Conservation (phyloP, 2,113 vertebrate genomes). For the Vicugna pacos region DNA sequence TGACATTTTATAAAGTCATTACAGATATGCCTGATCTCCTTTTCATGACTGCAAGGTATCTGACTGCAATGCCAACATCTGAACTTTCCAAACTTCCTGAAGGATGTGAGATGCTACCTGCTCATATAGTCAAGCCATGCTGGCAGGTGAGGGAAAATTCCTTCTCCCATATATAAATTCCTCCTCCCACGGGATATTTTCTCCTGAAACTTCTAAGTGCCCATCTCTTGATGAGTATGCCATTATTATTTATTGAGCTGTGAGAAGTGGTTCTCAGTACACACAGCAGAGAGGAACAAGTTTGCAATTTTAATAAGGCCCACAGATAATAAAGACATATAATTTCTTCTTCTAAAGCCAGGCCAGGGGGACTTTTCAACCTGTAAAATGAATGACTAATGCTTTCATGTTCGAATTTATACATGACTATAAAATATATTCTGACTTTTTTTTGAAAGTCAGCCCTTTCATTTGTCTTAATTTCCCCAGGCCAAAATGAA, state of each 20-base stretch:
- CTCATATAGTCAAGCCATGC: conserved; percentile 49
- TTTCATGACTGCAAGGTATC: not conserved
- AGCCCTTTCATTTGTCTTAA: conserved; percentile 63
- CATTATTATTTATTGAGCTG: conserved; percentile 75
- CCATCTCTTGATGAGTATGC: conserved; percentile 67
- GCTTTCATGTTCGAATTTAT: conserved; percentile 81
- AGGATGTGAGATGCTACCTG: conserved; percentile 66
- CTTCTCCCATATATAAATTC: conserved; percentile 57
- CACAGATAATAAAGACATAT: conserved; percentile 79
- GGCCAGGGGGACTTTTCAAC: conserved; percentile 79
- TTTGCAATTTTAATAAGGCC: conserved; percentile 76
- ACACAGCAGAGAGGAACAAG: conserved; percentile 68
- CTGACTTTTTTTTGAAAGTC: conserved; percentile 72
- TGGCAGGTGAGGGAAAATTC: not conserved
- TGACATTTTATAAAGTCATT: not conserved
- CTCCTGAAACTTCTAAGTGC: conserved; percentile 78
- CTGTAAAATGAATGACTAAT: conserved; percentile 80
- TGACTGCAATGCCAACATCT: conserved; percentile 25
- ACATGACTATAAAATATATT: conserved; percentile 67
- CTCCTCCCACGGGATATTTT: conserved; percentile 67
- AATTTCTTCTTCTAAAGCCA: conserved; percentile 84
- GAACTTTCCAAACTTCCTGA: conserved; percentile 42
- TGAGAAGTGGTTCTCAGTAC: conserved; percentile 69
- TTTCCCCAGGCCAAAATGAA: conserved; percentile 72
- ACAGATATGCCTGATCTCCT: too few relatives aligned